A percentile compares a stretch with the other conserved stretches of the same genome.
phyloP scores from a whole-genome alignment of 2,113 vertebrate genomes.

The Pterocles gutturalis region DNA sequence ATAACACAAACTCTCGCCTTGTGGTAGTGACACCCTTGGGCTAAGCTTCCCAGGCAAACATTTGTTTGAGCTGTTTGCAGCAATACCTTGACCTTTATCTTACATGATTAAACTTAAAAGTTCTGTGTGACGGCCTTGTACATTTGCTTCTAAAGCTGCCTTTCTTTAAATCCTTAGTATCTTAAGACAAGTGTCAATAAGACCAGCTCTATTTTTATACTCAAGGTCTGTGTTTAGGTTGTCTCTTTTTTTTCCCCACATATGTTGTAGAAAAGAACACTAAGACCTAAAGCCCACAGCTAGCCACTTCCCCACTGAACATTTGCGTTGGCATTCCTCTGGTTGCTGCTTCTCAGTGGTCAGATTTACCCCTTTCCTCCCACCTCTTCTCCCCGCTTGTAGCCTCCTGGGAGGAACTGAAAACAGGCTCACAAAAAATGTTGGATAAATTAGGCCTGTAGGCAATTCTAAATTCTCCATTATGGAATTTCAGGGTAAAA shows the following conservation, averaged over 20 bases:
- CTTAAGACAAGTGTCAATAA: not conserved
- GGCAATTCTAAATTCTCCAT: not conserved
- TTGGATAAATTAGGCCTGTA: not conserved
- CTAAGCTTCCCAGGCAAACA: not conserved
- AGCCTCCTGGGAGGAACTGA: not conserved
- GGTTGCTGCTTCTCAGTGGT: not conserved
- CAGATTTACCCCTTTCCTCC: not conserved
- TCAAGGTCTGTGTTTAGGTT: not conserved
- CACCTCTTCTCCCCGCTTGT: not conserved
- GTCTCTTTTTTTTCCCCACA: fast-evolving
- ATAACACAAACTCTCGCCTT: not conserved
- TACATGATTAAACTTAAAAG: not conserved
- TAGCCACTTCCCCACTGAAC: not conserved
- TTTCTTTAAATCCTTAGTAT: not conserved
- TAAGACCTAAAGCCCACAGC: not conserved
- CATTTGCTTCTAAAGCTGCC: not conserved
- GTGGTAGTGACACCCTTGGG: not conserved
- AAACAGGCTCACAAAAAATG: not conserved
- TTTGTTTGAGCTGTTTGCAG: slow-evolving; percentile 4
- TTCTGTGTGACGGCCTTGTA: not conserved
- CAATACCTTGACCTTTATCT: slow-evolving; percentile 19
- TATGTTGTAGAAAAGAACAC: not conserved
- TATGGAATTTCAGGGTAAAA: slow-evolving; percentile 31
- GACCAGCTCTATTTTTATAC: not conserved
- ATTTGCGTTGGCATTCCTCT: not conserved